Base-by-base conservation (phyloP, 2,888 invertebrate species). In the Euplagia quadripunctaria region DNA sequence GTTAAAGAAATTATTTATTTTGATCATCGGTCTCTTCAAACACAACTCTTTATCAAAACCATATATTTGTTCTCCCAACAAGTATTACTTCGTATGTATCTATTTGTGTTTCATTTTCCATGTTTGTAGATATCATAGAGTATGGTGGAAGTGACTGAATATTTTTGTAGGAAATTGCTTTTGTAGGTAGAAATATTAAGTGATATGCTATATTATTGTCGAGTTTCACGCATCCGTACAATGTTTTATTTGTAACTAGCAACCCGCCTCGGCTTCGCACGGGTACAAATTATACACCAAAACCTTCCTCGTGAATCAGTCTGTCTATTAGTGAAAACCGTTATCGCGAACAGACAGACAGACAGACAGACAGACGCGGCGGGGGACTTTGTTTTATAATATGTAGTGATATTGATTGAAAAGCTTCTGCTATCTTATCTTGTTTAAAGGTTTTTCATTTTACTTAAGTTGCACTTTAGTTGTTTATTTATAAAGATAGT, bases 101-200 rank as follows among this genome's bases (percentile, higher is more conserved):
- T 93, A 90, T 94, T 94, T 92, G 92, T 87, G 73, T 94, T 94
- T 88, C 93, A 94, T 94, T 90, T 91, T 86, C 89, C 77, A 74
- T 92, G 91, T 93, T 92, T 93, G 90, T 90, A 87, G 79, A 88
- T 88, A 85, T 81, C 73, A 42, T 58, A 9, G 49, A 81, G 76
- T 76, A 68, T 76, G 71, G 74, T 58, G 61, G 69, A 78, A 90
- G 89, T 88, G 88, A 78, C 79, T 77, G 79, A 80, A 80, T 94
- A 90, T 94, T 94, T 92, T 93, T 89, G 76, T 89, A 88, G 73
- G 82, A 87, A 92, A 93, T 93, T 92, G 92, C 74, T 82, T 86
- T 81, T 75, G 64, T 68, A 70, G 70, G 73, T 75, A 70, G 20
- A 70, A 68, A 68, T 63, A 51, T 71, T 58, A 63, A 61, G 67